phyloP scores from a whole-genome alignment of 2,888 invertebrate species.

The Drosophila meridionalis region DNA sequence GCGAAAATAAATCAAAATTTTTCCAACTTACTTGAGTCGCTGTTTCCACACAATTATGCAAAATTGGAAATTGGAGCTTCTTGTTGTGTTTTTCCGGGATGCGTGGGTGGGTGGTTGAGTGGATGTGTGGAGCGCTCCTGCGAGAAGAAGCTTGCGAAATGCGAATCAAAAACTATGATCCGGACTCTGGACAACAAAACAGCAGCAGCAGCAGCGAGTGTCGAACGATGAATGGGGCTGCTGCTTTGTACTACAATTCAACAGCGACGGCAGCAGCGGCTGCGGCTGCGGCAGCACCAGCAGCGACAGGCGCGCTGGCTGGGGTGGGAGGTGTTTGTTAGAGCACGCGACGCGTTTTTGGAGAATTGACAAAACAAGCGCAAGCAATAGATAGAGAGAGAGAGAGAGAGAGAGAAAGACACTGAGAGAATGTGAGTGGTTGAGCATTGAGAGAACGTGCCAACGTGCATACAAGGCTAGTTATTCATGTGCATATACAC shows the following conservation, averaged over 20 bases:
- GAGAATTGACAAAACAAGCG: constrained; percentile 78
- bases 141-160: constrained; percentile 45
- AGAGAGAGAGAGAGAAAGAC: constrained; percentile 6
- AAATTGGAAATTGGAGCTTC: constrained; percentile 20
- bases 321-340: constrained; percentile 58
- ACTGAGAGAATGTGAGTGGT: constrained; percentile 13
- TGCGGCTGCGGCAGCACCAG: constrained; percentile 24
- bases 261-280: constrained; percentile 40
- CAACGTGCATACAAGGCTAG: constrained; percentile 22
- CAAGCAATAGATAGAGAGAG: constrained; percentile 48
- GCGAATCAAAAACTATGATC: constrained; percentile 49
- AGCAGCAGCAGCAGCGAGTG: constrained; percentile 61
- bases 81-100: constrained; percentile 7
- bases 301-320: constrained; percentile 46
- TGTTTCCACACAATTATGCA: constrained; percentile 35
- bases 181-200: constrained; percentile 62
- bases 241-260: constrained; percentile 70
- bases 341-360: constrained; percentile 73
- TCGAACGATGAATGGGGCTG: constrained; percentile 73
- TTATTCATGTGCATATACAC: constrained; percentile 12
- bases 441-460: constrained; percentile 41
- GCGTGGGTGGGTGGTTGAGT: constrained; percentile 11
- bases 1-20: constrained; percentile 39
- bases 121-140: constrained; percentile 26
- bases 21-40: constrained; percentile 57